Conservation (phyloP, 2,797 vertebrate genomes). For the Lutjanus argentimaculatus region DNA sequence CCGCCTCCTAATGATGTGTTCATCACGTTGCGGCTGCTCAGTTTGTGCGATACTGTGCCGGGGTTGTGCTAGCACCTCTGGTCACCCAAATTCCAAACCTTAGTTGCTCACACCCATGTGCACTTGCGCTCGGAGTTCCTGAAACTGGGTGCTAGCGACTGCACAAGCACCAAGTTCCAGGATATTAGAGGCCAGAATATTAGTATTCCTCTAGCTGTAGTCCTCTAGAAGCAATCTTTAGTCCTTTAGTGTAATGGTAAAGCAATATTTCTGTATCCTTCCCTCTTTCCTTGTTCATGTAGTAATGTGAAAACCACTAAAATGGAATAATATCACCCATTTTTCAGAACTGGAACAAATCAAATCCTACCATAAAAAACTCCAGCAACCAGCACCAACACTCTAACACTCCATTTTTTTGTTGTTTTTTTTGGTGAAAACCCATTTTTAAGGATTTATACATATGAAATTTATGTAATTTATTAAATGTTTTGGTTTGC, state of each 20-base stretch:
- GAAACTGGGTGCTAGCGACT: conserved; percentile 10
- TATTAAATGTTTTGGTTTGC: too few species aligned
- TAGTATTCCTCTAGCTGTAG: conserved; percentile 14
- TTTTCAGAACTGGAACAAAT: too few species aligned
- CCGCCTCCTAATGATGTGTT: conserved; percentile 2
- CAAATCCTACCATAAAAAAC: too few species aligned
- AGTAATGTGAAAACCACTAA: conserved; percentile 17
- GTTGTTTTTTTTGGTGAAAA: too few species aligned
- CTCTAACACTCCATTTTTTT: too few species aligned
- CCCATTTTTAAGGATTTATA: too few species aligned
- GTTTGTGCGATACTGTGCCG: background rate
- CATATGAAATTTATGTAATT: too few species aligned
- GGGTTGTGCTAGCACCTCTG: background rate
- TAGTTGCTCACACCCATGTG: background rate
- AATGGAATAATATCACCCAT: background rate
- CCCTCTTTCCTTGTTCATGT: conserved; percentile 1
- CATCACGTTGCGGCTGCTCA: background rate
- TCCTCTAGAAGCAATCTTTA: background rate
- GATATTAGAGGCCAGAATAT: conserved; percentile 22
- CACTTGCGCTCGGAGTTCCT: background rate
- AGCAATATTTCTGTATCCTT: conserved; percentile 44
- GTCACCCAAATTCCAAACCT: conserved; percentile 3
- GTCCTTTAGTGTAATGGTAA: conserved; percentile 31
- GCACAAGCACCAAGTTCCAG: background rate
- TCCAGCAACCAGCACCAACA: too few species aligned